Base-by-base conservation (phyloP, 2,113 vertebrate genomes). In the Nettapus auritus region DNA sequence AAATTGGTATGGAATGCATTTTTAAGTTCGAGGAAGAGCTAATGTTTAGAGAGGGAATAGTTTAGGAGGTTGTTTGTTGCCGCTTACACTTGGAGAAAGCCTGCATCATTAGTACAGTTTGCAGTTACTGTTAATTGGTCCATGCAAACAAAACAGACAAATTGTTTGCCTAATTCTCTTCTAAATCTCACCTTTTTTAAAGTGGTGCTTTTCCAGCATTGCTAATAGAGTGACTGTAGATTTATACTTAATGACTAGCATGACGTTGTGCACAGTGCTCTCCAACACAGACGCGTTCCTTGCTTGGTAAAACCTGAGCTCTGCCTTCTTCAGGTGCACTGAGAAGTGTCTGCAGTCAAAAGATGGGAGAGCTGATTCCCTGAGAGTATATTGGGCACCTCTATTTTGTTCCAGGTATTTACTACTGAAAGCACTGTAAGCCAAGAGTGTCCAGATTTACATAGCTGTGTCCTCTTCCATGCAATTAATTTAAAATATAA, bases 1-100 rank as follows among this genome's bases (percentile, higher is more conserved):
- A 90, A 92, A 92, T 93, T 82, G 62, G 22, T 66, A 69, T 76
- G 83, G 88, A 92, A 93, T 82, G 53, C 28, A 33, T 94, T 88
- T 93, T 95, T 84, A 94, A 84, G 62, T 94, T 90, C 76, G 82
- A 94, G 83, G 80, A 90, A 86, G 77, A 75, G 29, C 69, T 91
- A 84, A 94, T 88, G 70, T 94, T 89, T 74, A 82, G 76, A 60
- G 10, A 48, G 94, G 74, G 90, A 84, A 67, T 95, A 81, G 34
- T 67, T 90, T 81, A 64, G 86, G 77, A 96, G n/a, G 28, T 79
- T 93, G 44, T 1, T 63, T 69, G 86, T 92, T 84, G 86, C 73
- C 66, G 46, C 42, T 95, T 90, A 36, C 13, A 2, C 63, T 92
- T 94, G 25, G 73, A 74, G 83, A 73, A 94, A 63, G 34, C 48